Base-by-base conservation (phyloP, 2,888 invertebrate species). In the Ormia ochracea region DNA sequence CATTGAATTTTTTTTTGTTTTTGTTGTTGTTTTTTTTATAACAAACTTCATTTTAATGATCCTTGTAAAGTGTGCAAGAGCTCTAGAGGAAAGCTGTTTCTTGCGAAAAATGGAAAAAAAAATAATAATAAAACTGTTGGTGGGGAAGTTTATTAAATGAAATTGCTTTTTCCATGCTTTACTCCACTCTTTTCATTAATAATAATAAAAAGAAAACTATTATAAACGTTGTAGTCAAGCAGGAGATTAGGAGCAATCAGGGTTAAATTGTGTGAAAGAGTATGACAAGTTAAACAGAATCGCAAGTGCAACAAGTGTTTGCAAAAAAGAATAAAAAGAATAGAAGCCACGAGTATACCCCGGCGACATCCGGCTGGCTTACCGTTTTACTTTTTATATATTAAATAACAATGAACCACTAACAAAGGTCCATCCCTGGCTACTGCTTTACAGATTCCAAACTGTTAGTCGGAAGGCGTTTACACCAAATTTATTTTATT, bases 21-120 rank as follows among this genome's bases (percentile, higher is more conserved):
- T n/a, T n/a, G n/a, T n/a, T n/a, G n/a, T n/a, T n/a, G n/a, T n/a
- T n/a, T n/a, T 41, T 31, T 36, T 26, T 50, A 10, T 6, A 48
- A 43, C 10, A 45, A 79, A 79, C 75, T 79, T 70, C 52, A 65
- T 52, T 79, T 75, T 79, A 79, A 79, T 79, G 79, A 75, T 75
- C 70, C 79, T 38, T 65, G 69, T 70, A 65, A 77, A 77, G 48
- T 59, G 65, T 56, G 28, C 38, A 17, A 17, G 4, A 50, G 50
- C 43, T 45, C 45, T 4, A 33, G 43, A 50, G 61, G 4, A 52
- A 43, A 41, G 23, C 33, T 72, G 28, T 50, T 23, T n/a, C 45
- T n/a, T 19, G 17, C 19, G 41, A 26, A 31, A 36, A 17, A 9
- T 3, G 1, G 4, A 45, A 45, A 45, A 21, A 21, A 10, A 48